phyloP scores from a whole-genome alignment of 2,797 vertebrate species.

The Peromyscus melanophrys region DNA sequence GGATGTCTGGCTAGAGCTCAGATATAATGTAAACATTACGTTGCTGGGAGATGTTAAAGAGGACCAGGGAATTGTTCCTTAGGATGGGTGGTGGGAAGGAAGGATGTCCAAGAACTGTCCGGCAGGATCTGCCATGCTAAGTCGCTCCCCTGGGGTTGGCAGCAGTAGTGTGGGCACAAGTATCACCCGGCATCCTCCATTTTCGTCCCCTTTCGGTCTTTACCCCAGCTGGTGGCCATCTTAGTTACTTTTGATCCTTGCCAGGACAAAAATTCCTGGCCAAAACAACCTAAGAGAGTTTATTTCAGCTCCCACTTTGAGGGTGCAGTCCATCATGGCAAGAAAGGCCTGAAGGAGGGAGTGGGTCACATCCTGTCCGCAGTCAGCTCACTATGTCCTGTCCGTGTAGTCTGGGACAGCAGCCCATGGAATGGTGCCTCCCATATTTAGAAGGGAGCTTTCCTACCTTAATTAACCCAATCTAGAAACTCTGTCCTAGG shows the following conservation, averaged over 20 bases:
- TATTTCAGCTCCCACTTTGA: not conserved
- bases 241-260: not conserved
- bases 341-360: too few relatives aligned
- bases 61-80: not conserved
- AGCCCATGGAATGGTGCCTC: not conserved
- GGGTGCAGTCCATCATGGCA: not conserved
- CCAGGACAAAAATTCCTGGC: not conserved
- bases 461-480: not conserved
- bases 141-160: not conserved
- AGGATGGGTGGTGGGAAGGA: not conserved
- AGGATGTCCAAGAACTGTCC: not conserved
- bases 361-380: not conserved
- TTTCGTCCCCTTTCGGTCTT: not conserved
- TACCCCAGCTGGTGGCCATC: too few relatives aligned
- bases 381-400: not conserved
- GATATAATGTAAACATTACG: not conserved
- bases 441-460: not conserved
- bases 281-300: not conserved
- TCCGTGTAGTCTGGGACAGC: not conserved
- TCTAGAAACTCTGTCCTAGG: not conserved
- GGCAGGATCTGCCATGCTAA: too few relatives aligned
- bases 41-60: not conserved
- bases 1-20: slow-evolving; percentile 6
- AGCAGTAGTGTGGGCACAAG: not conserved
- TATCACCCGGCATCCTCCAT: not conserved